phyloP scores from a whole-genome alignment of 2,113 vertebrate genomes.

The Tapirus terrestris region DNA sequence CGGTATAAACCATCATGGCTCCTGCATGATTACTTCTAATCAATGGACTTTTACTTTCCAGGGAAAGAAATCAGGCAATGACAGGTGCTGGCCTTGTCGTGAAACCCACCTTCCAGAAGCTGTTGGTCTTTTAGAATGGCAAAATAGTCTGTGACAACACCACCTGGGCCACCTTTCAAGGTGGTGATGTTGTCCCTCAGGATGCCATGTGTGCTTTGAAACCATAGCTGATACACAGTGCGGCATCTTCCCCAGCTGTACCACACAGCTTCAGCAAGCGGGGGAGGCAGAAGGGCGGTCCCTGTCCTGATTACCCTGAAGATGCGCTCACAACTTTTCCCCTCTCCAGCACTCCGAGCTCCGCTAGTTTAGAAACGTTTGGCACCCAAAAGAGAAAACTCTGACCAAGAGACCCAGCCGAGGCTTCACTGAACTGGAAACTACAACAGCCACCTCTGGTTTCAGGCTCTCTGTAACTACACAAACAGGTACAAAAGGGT shows the following conservation, averaged over 20 bases:
- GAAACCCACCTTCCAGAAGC: neutral
- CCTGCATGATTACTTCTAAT: neutral
- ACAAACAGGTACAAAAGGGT: neutral
- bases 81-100: neutral
- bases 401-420: neutral
- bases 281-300: no score
- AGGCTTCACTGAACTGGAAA: neutral
- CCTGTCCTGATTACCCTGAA: neutral
- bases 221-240: neutral
- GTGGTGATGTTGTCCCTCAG: neutral
- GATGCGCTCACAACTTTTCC: neutral
- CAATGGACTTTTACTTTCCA: neutral
- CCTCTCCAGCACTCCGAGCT: neutral
- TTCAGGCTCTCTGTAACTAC: neutral
- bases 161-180: neutral
- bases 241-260: rapidly evolving
- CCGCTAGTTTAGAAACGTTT: neutral
- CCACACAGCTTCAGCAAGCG: neutral
- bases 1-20: neutral
- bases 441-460: neutral
- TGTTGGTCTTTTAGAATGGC: neutral
- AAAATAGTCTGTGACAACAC: neutral
- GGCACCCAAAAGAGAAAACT: neutral
- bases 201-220: neutral
- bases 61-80: neutral